phyloP scores from a whole-genome alignment of 2,113 vertebrate species.

The Phalacrocorax pelagicus region DNA sequence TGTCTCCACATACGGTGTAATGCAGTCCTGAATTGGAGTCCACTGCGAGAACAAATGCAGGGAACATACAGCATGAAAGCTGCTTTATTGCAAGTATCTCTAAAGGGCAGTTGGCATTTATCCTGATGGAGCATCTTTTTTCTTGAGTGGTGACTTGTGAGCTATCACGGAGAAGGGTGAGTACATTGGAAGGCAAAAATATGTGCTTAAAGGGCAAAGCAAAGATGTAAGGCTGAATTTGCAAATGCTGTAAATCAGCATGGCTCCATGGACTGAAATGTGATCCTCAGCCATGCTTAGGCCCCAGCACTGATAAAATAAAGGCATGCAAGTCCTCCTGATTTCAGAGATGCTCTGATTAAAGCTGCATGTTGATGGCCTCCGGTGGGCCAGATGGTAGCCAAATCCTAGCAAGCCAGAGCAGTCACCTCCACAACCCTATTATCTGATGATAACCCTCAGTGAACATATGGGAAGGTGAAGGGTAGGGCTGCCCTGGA shows the following conservation, averaged over 20 bases:
- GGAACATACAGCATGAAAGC: background rate
- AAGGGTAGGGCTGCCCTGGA: background rate
- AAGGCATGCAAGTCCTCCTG: background rate
- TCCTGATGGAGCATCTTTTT: background rate
- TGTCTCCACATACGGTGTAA: background rate
- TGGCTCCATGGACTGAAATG: rapidly evolving
- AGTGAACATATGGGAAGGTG: rapidly evolving
- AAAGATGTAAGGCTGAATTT: background rate
- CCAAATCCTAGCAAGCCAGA: background rate
- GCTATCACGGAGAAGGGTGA: background rate
- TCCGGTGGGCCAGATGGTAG: background rate
- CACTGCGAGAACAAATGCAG: background rate
- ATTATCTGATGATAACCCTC: background rate
- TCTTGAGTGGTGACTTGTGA: background rate
- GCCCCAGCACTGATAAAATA: background rate
- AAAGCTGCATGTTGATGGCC: background rate
- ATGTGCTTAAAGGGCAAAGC: background rate
- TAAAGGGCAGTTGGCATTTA: background rate
- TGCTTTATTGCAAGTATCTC: background rate
- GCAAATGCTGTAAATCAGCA: background rate
- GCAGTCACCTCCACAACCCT: background rate
- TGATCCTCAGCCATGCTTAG: background rate
- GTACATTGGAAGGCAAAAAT: background rate
- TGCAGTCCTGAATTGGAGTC: background rate
- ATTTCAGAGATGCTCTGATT: background rate